Evolutionary conservation across 2,797 vertebrate species (phyloP), one percentile per base, ranked within the genome.

Genomic region (Gymnodraco acuticeps): DNA sequence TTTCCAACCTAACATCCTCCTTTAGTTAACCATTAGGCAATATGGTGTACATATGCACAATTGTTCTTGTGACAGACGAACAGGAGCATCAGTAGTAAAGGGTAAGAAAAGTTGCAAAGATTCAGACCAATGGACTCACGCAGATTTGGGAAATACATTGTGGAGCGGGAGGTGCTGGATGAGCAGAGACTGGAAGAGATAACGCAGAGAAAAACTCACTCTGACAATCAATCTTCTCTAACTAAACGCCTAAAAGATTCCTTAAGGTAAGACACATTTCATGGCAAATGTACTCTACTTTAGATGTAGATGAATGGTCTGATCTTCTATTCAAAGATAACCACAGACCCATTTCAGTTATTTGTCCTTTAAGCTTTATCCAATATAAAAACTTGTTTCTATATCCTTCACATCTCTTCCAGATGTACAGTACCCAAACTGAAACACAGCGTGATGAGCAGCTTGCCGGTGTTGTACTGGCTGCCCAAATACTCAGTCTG

Each of bases 401-500:
- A 17, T 61, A 12, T 73, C 9, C 8, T 27, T 27, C 1, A 50
- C 78, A 70, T 85, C 51, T n/a, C 23, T 59, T 73, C 27, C 64
- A 92, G 98, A 74, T 99, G 97, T 72, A 96, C 96, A 0, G 38
- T 80, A 19, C 91, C 94, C 11, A 83, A 81, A 14, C 93, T 96
- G 62, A 96, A 95, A 77, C 88, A 69, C 46, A 89, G 92, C 55
- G 83, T 97, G 48, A 33, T 96, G 70, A 94, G 77, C 3, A 92
- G 92, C 75, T 77, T 99, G 27, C 98, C 98, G 1, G 80, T 98
- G 53, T 83, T 98, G 54, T 93, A 82, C 84, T 99, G 98, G 98
- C 86, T 99, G 70, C 98, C 98, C 16, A 96, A 94, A 45, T 99
- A 99, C 86, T 97, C 96, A 0, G 1, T 98, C 55, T 96, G 95